These are phyloP conservation scores for Tonatia bakeri DNA, from an alignment of 2,113 vertebrate genomes.

Conservation along the genomic window DNA sequence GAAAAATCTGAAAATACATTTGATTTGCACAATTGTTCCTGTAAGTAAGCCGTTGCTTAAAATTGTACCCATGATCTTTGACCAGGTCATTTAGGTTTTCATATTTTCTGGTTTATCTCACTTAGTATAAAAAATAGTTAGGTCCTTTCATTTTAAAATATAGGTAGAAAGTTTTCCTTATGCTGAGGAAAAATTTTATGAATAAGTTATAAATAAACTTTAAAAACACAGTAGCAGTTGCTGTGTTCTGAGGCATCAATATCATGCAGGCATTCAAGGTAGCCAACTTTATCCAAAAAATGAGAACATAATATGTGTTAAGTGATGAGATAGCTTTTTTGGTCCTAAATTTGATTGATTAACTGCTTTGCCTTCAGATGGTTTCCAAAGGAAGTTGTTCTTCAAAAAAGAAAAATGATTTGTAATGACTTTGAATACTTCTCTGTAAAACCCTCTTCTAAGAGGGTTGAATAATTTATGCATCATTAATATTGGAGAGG, in stretches of 20 bases:
- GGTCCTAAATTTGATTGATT: not conserved
- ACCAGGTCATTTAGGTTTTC: not conserved
- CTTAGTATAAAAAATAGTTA: not conserved
- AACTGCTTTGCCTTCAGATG: slow-evolving; percentile 34
- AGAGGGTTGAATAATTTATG: slow-evolving; percentile 79
- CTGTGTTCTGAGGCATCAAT: not conserved
- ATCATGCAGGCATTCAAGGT: not conserved
- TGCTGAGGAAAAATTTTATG: not conserved
- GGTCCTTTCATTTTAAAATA: slow-evolving; percentile 24
- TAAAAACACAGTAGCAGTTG: not conserved
- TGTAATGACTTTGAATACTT: slow-evolving; percentile 48
- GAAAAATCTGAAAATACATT: not conserved
- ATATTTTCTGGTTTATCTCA: not conserved
- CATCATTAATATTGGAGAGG: slow-evolving; percentile 78
- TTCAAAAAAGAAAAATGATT: slow-evolving; percentile 10
- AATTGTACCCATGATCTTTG: not conserved
- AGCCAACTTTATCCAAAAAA: not conserved
- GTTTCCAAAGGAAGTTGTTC: slow-evolving; percentile 47
- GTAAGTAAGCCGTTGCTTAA: not conserved
- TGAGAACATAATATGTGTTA: not conserved
- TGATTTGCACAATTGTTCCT: not conserved
- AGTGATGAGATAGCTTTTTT: not conserved
- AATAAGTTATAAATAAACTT: slow-evolving; percentile 22
- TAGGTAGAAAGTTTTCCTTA: not conserved
- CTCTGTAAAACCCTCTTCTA: slow-evolving; percentile 54